Evolutionary conservation across 1,140 invertebrate species (phyloP).

Genomic region (Orchestia grillus): DNA sequence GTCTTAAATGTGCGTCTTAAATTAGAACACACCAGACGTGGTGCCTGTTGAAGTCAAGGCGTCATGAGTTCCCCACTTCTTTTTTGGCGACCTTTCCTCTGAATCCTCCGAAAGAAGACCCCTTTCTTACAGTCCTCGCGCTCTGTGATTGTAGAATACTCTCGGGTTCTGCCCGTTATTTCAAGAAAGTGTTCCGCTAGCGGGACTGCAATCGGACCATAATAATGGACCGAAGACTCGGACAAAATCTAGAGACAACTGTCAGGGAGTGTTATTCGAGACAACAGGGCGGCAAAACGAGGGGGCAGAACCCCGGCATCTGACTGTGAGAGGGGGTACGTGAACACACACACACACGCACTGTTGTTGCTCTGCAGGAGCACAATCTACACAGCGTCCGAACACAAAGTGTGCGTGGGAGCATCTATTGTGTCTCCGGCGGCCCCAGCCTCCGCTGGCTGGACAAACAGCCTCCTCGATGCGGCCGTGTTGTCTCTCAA

Average conservation of each 20-base stretch:
- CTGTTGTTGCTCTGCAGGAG: constrained; percentile 39
- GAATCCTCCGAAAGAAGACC: not conserved
- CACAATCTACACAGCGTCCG: constrained; percentile 25
- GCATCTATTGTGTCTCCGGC: constrained; percentile 15
- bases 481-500: constrained; percentile 8
- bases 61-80: not conserved
- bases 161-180: not conserved
- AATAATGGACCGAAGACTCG: not conserved
- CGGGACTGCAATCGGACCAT: not conserved
- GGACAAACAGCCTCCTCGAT: not conserved
- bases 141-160: not conserved
- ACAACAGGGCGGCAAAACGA: not conserved
- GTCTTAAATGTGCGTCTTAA: not conserved
- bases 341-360: not conserved
- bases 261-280: not conserved
- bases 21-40: not conserved
- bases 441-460: not conserved
- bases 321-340: not conserved
- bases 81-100: not conserved
- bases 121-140: not conserved
- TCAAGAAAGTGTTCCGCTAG: not conserved
- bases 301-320: not conserved
- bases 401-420: not conserved
- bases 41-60: not conserved
- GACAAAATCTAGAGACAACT: not conserved